Evolutionary conservation across 2,888 invertebrate species (phyloP).

Genomic region (Ferrisia virgata): DNA sequence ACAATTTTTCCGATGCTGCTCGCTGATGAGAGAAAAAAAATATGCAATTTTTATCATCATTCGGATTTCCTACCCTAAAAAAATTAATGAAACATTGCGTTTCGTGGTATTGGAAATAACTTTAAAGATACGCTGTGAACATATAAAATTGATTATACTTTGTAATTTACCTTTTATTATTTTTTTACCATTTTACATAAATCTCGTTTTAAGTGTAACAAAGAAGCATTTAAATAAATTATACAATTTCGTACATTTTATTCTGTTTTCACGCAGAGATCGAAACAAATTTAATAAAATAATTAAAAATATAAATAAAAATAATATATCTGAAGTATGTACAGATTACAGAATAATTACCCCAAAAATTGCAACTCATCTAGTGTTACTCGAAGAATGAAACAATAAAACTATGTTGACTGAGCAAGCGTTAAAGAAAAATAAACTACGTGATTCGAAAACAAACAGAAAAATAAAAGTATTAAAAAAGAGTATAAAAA

Average conservation of each 20-base stretch:
- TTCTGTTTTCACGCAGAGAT: neutral
- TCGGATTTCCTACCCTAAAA: no score
- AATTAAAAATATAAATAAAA: neutral
- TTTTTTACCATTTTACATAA: neutral
- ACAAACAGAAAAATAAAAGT: neutral
- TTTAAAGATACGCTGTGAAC: no score
- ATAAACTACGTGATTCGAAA: neutral
- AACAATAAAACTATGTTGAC: neutral
- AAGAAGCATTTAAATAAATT: neutral
- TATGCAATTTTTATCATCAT: no score
- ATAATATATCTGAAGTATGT: neutral
- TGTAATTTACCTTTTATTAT: neutral
- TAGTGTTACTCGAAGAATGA: neutral
- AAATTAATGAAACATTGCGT: no score
- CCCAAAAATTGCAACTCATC: neutral
- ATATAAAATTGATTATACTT: neutral
- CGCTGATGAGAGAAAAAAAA: no score
- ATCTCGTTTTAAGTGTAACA: neutral
- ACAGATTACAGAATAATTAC: neutral
- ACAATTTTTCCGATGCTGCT: no score
- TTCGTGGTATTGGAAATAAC: no score
- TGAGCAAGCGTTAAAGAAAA: neutral
- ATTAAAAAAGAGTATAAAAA: neutral
- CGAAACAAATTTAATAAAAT: neutral
- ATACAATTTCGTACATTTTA: neutral